Evolutionary conservation across 1,140 invertebrate genomes (phyloP), one percentile per base, ranked within the genome.

Genomic region (Tetragnatha versicolor): DNA sequence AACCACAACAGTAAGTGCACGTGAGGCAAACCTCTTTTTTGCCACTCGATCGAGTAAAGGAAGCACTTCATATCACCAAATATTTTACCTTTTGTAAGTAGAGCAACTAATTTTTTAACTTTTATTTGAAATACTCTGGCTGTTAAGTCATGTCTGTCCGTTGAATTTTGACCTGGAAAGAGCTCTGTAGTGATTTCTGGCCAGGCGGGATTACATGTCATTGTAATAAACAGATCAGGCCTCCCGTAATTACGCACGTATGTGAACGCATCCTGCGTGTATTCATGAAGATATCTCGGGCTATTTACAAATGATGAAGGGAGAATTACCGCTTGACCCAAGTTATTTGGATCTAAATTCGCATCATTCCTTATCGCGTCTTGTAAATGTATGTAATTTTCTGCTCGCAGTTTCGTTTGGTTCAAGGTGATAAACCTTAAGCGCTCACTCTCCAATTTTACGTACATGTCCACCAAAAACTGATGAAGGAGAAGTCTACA

Each of bases 131-230:
- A 88, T 20, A 88, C 85, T 29, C 85, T 47, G 1, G 79, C 81
- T 27, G 86, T 63, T 10, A 88, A 47, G 81, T 88, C 86, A 35
- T 82, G 85, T 37, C 85, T 31, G 77, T 86, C 82, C 7, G 79
- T 20, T 9, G 82, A 31, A 25, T 20, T 79, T 82, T 87, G 82
- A 10, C 81, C 45, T 20, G 60, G 39, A 20, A 78, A 10, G 0
- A 88, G 49, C 55, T 82, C 69, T 69, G 82, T 65, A 42, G 29
- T 22, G 33, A 88, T 88, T 66, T 89, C 85, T 2, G 45, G 55
- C 88, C 88, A 90, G 66, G 81, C 86, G 81, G 82, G 86, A 85
- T 87, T 90, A 79, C 80, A 84, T 31, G 86, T 87, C 27, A 87
- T 80, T 10, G 87, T 88, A 17, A 87, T 82, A 76, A 88, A 87